Conservation (phyloP, 2,888 invertebrate genomes). For the Melanostoma mellinum region DNA sequence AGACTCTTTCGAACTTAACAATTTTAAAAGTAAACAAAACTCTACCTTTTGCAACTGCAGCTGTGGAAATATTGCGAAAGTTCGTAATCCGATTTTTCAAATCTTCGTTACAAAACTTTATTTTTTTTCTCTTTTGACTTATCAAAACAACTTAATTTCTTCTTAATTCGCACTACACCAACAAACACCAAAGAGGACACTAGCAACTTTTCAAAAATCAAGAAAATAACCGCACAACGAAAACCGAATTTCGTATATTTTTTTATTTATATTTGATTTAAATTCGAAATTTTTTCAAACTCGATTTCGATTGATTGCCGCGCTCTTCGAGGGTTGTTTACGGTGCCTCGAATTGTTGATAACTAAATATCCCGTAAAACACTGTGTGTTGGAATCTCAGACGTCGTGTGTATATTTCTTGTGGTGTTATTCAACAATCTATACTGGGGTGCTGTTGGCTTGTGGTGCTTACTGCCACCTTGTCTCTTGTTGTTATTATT, state of each 20-base stretch:
- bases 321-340: slow-evolving; percentile 70
- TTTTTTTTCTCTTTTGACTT: not conserved
- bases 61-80: not conserved
- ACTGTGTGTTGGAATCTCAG: slow-evolving; percentile 57
- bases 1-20: not conserved
- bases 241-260: slow-evolving; percentile 18
- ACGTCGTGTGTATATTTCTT: slow-evolving; percentile 41
- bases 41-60: slow-evolving; percentile 3
- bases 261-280: slow-evolving; percentile 4
- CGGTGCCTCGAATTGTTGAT: slow-evolving; percentile 78
- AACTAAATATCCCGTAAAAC: slow-evolving; percentile 75
- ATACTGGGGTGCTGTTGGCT: slow-evolving; percentile 44
- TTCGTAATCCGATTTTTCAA: slow-evolving; percentile 23
- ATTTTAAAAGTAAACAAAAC: not conserved
- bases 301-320: slow-evolving; percentile 38
- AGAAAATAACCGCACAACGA: slow-evolving; percentile 25
- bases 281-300: slow-evolving; percentile 28
- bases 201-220: not conserved
- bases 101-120: slow-evolving; percentile 1
- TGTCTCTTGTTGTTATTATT: slow-evolving; percentile 63
- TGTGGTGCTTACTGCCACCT: slow-evolving; percentile 64
- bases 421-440: slow-evolving; percentile 70
- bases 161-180: not conserved
- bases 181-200: slow-evolving; percentile 6
- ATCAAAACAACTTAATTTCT: not conserved